Base-by-base conservation (phyloP, 1,140 invertebrate genomes). In the Dreissena polymorpha region DNA sequence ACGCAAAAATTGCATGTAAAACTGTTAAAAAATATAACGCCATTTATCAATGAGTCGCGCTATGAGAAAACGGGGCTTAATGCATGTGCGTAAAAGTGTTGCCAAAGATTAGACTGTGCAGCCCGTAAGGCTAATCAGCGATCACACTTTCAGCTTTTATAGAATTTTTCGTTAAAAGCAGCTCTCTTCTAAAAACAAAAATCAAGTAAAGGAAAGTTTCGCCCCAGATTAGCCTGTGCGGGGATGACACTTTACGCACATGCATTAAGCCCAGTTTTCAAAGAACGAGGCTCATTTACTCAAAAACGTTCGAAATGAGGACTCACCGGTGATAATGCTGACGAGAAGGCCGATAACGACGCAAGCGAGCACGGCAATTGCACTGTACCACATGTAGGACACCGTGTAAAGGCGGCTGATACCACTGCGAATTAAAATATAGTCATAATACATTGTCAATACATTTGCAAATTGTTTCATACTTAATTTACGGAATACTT, bases 321-420 rank as follows among this genome's bases (percentile, higher is more conserved):
- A 84, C 73, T 71, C 83, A 92, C 95, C 95, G 10, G 96, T 96
- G 0, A 95, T 84, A 0, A 95, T 93, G 65, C 96, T 97, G 0
- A 97, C 95, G 0, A 95, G 50, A 49, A 96, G 90, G 0, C 97
- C 97, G 16, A 96, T 92, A 5, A 96, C 82, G 39, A 88, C 77
- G 55, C 83, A 81, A 7, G 85, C 83, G 5, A 97, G 92, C 0
- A 96, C 96, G 0, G 95, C 96, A n/a, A 97, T 95, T 39, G 95
- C 94, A n/a, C 95, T 95, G 72, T 96, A 95, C 88, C 97, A 96
- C 95, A 96, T 95, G 89, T 98, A 98, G 0, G 97, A 98, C 16
- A 98, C 93, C 80, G 95, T 94, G 88, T 97, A 96, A 65, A 89
- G 64, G 10, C 55, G 60, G 39, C 85, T 5, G 64, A 74, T 5